Evolutionary conservation across 2,888 invertebrate genomes (phyloP), one percentile per base, ranked within the genome.

Genomic region (Rotaria macrura): DNA sequence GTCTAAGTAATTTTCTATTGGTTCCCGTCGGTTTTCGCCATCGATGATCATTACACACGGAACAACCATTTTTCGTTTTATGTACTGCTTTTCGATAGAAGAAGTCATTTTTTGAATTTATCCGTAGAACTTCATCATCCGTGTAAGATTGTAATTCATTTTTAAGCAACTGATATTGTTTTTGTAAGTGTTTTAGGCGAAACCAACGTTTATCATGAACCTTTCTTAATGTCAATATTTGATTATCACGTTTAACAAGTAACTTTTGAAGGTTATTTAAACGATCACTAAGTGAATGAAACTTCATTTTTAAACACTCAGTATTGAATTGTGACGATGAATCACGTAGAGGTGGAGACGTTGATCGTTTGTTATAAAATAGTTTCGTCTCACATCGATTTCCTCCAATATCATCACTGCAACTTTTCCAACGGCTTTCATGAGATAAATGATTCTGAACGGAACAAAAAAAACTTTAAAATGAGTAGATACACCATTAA

Each of bases 201-300:
- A 79, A 79, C 79, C 79, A 79, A 43, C 79, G 79, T 43, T 79
- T 79, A n/a, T 79, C 79, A 43, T 79, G 79, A 79, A 79, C 43
- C n/a, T 79, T 79, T 43, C 43, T 79, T 5, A 79, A 79, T 43
- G 79, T 43, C 6, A 40, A 2, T 12, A 79, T 79, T n/a, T 79
- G 79, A 43, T 79, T 43, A 43, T 79, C 79, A 43, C 79, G 79
- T n/a, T 79, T 79, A 40, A 79, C 79, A 79, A 79, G 79, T 43
- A 43, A 40, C n/a, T 79, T n/a, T 79, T 79, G 79, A 43, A 43
- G 20, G 43, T 79, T 43, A n/a, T 25, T 25, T 20, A 43, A 79
- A 79, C 79, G 79, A 25, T 79, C 43, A 43, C 25, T 79, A 43
- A 79, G 34, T 43, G 79, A 10, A 23, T 79, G 43, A 25, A 79